phyloP scores from a whole-genome alignment of 2,888 invertebrate species.

The Sinelater perroti region DNA sequence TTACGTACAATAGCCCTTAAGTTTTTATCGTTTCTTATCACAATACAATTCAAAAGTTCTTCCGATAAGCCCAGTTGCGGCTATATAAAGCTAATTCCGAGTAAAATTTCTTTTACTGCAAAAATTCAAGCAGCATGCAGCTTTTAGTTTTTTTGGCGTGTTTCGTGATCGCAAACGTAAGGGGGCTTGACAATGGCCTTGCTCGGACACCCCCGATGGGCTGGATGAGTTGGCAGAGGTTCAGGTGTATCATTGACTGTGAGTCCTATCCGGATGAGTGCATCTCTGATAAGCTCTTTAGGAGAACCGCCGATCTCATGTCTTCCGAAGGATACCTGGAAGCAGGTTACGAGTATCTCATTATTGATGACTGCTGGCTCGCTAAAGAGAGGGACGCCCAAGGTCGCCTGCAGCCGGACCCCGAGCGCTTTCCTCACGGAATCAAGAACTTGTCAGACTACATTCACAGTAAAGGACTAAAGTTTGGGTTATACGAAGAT shows the following conservation, averaged over 20 bases:
- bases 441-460: constrained; percentile 68
- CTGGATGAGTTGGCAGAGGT: constrained; percentile 76
- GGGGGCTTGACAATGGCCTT: constrained; percentile 67
- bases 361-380: constrained; percentile 72
- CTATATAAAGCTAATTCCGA: no score
- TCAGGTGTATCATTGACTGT: constrained; percentile 72
- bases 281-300: constrained; percentile 66
- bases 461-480: constrained; percentile 73
- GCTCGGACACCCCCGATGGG: constrained; percentile 77
- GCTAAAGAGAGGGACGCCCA: constrained; percentile 61
- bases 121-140: no score
- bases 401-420: constrained; percentile 65
- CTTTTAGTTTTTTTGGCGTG: no score
- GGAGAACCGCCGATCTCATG: constrained; percentile 65
- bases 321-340: constrained; percentile 68
- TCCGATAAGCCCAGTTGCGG: no score
- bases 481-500: constrained; percentile 81
- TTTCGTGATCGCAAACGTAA: no score
- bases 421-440: constrained; percentile 68
- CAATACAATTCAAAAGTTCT: no score
- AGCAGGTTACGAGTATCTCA: constrained; percentile 69
- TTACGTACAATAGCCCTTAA: no score
- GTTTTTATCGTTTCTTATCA: no score
- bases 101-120: no score
- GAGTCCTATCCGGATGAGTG: constrained; percentile 70